Base-by-base conservation (phyloP, 2,113 vertebrate species). In the Scomber scombrus region DNA sequence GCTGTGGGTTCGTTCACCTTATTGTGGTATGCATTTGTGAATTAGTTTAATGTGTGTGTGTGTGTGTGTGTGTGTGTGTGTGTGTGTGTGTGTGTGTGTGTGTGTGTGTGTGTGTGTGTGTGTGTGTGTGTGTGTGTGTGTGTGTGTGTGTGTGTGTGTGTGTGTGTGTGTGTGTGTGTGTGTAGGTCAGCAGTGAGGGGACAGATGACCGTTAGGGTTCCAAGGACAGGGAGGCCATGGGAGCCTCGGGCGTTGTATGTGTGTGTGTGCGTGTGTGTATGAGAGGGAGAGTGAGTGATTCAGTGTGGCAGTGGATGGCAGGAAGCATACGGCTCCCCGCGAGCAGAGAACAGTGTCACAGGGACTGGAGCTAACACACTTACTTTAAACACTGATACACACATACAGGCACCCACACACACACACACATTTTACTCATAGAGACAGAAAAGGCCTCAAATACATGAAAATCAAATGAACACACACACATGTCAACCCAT, bases 181-280 rank as follows among this genome's bases (percentile, higher is more conserved):
- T 69, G 75, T 71, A 47, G 72, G 78, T 87, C 75, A 85, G 78
- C 68, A 74, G 69, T 0, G 7, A 75, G 85, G 88, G 87, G 86
- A 91, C 89, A 88, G 86, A 84, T 91, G 92, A 93, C 92, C 88
- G 89, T 90, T 90, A 64, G 73, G 73, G 61, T 76, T 76, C 86
- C 91, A 91, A 92, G 90, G 91, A 92, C 91, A 85, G 77, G 55
- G 60, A 76, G 84, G 85, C 81, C 75, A 49, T 1, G 5, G 40
- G 63, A 62, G 75, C 85, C 82, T 63, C 10, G 46, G 85, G 84
- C 68, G 40, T n/a, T 34, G 26, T n/a, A 26, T 50, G 26, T 60
- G 45, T 26, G 26, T 63, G 78, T 49, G 45, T 31, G 56, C 63
- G 50, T 50, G 21, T 74, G 82, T 62, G 58, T 52, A 60, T 34